Conservation (phyloP, 1,140 invertebrate genomes). For the Leptinotarsa undecemlineata region DNA sequence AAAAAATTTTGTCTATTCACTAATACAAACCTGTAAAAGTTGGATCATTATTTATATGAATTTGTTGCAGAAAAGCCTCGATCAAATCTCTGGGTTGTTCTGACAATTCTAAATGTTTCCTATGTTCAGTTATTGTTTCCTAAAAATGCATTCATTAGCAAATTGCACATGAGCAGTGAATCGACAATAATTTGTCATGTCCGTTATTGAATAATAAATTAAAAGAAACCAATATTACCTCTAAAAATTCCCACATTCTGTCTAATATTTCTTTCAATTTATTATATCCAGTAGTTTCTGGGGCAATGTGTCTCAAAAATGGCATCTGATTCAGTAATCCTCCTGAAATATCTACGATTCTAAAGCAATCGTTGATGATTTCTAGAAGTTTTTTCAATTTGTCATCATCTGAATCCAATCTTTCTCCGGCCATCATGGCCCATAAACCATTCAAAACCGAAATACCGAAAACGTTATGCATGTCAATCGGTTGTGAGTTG, state of each 20-base stretch:
- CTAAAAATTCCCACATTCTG: constrained; percentile 36
- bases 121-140: constrained; percentile 48
- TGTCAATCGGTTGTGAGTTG: constrained; percentile 51
- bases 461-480: constrained; percentile 59
- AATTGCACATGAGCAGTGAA: no score
- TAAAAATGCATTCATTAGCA: constrained; percentile 27
- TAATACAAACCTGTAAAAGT: constrained; percentile 55
- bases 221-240: constrained; percentile 29
- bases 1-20: no score
- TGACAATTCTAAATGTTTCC: constrained; percentile 28
- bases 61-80: constrained; percentile 46
- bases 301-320: constrained; percentile 70
- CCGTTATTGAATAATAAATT: neutral
- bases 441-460: constrained; percentile 77
- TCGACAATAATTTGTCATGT: no score
- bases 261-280: constrained; percentile 60
- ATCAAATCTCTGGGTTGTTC: constrained; percentile 44
- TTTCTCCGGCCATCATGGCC: constrained; percentile 70
- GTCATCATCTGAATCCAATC: constrained; percentile 63
- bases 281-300: constrained; percentile 69
- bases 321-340: constrained; percentile 70
- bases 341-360: constrained; percentile 71
- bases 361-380: constrained; percentile 65
- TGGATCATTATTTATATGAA: constrained; percentile 38
- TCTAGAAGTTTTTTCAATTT: constrained; percentile 63